Evolutionary conservation across 2,888 invertebrate species (phyloP).

Genomic region (Polyommatus icarus): DNA sequence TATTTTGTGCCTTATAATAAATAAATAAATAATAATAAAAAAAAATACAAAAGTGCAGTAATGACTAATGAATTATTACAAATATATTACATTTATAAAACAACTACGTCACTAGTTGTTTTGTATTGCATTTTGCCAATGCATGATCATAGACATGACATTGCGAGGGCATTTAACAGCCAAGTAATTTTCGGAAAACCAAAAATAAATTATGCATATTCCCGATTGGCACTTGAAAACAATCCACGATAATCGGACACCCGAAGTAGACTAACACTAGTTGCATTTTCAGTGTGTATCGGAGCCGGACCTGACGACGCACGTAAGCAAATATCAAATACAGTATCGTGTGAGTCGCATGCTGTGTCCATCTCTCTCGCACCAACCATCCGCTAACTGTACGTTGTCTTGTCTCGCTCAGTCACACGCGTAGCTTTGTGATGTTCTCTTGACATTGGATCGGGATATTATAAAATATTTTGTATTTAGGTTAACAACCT

Average conservation of each 20-base stretch:
- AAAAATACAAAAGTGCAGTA: no score
- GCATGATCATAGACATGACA: no score
- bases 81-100: no score
- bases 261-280: constrained; percentile 69
- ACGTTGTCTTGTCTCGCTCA: constrained; percentile 59
- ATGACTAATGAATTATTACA: no score
- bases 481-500: no score
- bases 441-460: constrained; percentile 41
- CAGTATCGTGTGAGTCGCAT: constrained; percentile 73
- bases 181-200: background rate
- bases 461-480: constrained; percentile 24
- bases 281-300: constrained; percentile 78
- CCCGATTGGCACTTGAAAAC: constrained; percentile 37
- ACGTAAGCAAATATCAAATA: constrained; percentile 72
- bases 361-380: constrained; percentile 65
- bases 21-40: no score
- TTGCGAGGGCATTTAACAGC: background rate
- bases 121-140: no score
- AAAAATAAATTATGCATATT: background rate
- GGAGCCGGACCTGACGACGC: constrained; percentile 74
- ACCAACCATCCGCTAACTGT: constrained; percentile 58
- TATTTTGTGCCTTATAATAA: no score
- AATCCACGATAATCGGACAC: constrained; percentile 50
- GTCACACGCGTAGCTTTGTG: constrained; percentile 43
- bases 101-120: no score